Base-by-base conservation (phyloP, 2,888 invertebrate genomes). In the Conistra vaccinii region DNA sequence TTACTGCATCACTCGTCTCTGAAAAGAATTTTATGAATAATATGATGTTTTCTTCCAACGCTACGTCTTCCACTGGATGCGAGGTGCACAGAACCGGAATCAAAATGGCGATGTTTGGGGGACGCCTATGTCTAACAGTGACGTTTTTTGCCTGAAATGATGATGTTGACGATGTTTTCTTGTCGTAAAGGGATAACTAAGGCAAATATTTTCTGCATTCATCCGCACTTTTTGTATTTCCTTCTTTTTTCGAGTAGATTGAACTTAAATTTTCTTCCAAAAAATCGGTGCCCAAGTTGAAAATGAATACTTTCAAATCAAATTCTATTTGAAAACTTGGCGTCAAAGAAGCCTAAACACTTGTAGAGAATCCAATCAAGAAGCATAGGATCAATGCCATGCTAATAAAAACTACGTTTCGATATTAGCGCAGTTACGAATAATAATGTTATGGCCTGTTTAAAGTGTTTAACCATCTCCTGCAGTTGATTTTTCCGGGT, bases 281-380 rank as follows among this genome's bases (percentile, higher is more conserved):
- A 26, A 53, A 32, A 6, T 3, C 26, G 23, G 1, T 57, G 29
- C 55, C n/a, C n/a, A 32, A n/a, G 14, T 29, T 10, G 45, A 48
- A 57, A 48, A n/a, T 29, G 14, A 66, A 48, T 76, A 14, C 17
- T 57, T 76, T 65, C 32, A 6, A 58, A 71, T 69, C 12, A 32
- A 53, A 45, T 62, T 42, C 45, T n/a, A 42, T 53, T 29, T 55
- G 2, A n/a, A n/a, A 12, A 55, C 12, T 3, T 65, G 5, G 5
- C 26, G 2, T 32, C 7, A 17, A 45, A 3, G 12, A 3, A 4
- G 3, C 5, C 17, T 17, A 35, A 26, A 20, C 2, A n/a, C 14
- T 42, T 55, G 2, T 32, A n/a, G 20, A 51, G 6, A 6, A 51
- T 42, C 1, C 9, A 48, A 53, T 20, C 35, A 55, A 53, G 6